Conservation (phyloP, 2,888 invertebrate genomes). For the Cantharis lateralis region DNA sequence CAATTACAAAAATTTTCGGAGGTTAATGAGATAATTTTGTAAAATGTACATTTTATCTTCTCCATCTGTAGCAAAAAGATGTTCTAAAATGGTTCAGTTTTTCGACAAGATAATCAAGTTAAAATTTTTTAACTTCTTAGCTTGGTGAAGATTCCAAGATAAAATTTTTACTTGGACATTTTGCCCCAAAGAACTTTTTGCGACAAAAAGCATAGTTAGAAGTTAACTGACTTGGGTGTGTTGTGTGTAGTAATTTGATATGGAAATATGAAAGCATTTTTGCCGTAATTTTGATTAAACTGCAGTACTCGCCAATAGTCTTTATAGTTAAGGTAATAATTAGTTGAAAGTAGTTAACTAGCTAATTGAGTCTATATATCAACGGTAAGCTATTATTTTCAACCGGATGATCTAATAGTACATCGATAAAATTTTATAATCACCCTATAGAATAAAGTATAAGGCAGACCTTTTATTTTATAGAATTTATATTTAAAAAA, state of each 20-base stretch:
- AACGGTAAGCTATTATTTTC: constrained; percentile 34
- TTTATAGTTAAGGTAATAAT: constrained; percentile 26
- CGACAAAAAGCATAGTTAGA: not conserved
- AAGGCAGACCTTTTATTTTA: not conserved
- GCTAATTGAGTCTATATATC: constrained; percentile 35
- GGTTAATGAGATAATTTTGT: not conserved
- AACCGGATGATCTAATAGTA: constrained; percentile 32
- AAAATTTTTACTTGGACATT: not conserved
- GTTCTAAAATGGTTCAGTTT: not conserved
- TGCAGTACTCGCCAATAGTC: constrained; percentile 20
- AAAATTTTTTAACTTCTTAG: not conserved
- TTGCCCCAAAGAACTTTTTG: not conserved
- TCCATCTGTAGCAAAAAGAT: not conserved
- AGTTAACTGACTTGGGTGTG: constrained; percentile 5
- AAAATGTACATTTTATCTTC: not conserved
- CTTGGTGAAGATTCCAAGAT: not conserved
- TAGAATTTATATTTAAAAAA: not conserved
- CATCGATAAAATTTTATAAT: constrained; percentile 28
- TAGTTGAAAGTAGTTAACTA: constrained; percentile 32
- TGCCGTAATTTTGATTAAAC: constrained; percentile 37
- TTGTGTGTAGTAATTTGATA: constrained; percentile 17
- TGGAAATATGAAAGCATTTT: constrained; percentile 21
- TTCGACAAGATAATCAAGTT: not conserved
- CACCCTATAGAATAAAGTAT: not conserved
- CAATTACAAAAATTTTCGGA: not conserved